A percentile compares a stretch with the other conserved stretches of the same genome.
phyloP scores from a whole-genome alignment of 2,888 invertebrate genomes.

The Labia minor region DNA sequence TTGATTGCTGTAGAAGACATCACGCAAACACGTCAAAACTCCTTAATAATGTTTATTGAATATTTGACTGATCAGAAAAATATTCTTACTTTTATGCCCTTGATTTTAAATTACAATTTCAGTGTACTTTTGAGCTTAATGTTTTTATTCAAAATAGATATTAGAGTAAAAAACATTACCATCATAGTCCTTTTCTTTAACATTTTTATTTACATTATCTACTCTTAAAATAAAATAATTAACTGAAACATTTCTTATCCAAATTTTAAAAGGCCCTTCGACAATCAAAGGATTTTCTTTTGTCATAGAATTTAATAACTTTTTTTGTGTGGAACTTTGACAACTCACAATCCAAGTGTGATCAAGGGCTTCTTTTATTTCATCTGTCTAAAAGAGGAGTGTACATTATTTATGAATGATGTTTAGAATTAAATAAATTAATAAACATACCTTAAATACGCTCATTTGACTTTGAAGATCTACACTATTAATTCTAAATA shows the following conservation, averaged over 20 bases:
- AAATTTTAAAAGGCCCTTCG: constrained; percentile 74
- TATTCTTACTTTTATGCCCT: no score
- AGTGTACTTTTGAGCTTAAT: no score
- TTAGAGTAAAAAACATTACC: no score
- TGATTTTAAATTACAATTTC: no score
- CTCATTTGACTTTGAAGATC: constrained; percentile 60
- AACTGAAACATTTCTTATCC: constrained; percentile 61
- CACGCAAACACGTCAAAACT: no score
- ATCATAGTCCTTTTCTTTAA: constrained; percentile 49
- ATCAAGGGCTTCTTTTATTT: constrained; percentile 64
- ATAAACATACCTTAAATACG: constrained; percentile 47
- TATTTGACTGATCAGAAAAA: no score
- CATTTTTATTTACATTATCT: constrained; percentile 46
- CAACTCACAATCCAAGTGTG: constrained; percentile 88
- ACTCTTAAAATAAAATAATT: constrained; percentile 75
- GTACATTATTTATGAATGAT: not conserved
- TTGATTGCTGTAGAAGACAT: no score
- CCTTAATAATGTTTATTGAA: no score
- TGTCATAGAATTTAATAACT: constrained; percentile 54
- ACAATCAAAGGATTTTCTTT: constrained; percentile 57
- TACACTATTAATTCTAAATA: constrained; percentile 70
- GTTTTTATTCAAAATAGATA: no score
- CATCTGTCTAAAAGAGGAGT: constrained; percentile 44
- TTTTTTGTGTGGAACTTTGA: constrained; percentile 64
- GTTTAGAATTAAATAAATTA: not conserved